These are phyloP conservation scores for Tanaodytes sp. DNA, from an alignment of 2,888 invertebrate genomes.

Conservation along the genomic window DNA sequence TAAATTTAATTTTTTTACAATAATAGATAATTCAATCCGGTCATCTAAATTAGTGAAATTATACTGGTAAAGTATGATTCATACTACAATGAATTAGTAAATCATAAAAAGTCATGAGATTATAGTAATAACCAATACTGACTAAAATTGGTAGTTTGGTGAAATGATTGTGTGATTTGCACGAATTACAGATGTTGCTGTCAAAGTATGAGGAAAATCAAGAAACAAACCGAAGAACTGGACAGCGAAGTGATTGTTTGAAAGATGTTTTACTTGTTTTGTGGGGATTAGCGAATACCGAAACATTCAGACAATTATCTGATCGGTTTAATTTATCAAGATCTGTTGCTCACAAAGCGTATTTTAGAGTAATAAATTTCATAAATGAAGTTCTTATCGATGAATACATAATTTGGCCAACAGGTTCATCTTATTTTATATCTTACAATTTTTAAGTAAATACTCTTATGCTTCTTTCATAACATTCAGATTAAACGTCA, in stretches of 20 bases:
- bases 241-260: neutral
- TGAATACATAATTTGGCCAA: constrained; percentile 17
- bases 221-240: constrained; percentile 2
- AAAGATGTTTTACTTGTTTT: constrained; percentile 14
- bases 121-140: too few relatives aligned
- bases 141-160: too few relatives aligned
- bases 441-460: too few relatives aligned
- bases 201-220: neutral
- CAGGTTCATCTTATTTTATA: constrained; percentile 5
- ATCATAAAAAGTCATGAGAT: neutral
- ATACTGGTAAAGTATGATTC: too few relatives aligned
- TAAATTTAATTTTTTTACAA: too few relatives aligned
- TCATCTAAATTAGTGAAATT: too few relatives aligned
- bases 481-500: too few relatives aligned
- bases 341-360: constrained; percentile 4
- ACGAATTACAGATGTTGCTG: constrained; percentile 4
- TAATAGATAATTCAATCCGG: too few relatives aligned
- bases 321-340: constrained; percentile 19
- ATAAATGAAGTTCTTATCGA: neutral
- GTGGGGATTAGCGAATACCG: constrained; percentile 19
- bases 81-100: too few relatives aligned
- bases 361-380: constrained; percentile 13
- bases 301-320: constrained; percentile 16
- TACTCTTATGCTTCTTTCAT: too few relatives aligned
- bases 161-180: neutral